Evolutionary conservation across 2,888 invertebrate genomes (phyloP), one percentile per base, ranked within the genome.

Genomic region (Idaea aversata): DNA sequence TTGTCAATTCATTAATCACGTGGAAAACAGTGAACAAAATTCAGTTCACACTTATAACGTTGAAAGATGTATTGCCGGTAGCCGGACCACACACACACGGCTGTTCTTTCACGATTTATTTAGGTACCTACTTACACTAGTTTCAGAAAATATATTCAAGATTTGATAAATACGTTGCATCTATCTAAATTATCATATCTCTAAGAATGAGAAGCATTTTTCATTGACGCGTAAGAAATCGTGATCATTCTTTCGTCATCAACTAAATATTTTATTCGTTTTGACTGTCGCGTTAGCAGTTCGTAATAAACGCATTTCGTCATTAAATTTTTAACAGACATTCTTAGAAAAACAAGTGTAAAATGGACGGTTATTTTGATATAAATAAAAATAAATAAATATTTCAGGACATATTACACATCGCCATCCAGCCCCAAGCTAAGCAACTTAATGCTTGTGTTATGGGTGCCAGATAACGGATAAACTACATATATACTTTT

Each of bases 181-280:
- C 47, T 47, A 47, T 47, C 47, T 47, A 47, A 47, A 47, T 47
- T 47, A 47, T 47, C 47, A 47, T 47, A 47, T 47, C 47, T 47
- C 13, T 47, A 13, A 47, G 13, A 47, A 47, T 47, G 13, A 47
- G 10, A 13, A 3, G 47, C 3, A 47, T 47, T 47, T 47, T 47
- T 47, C 10, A 47, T 10, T 47, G 47, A 47, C 47, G 13, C 13
- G 5, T 47, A 13, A 47, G 13, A 47, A 13, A 47, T 47, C 4
- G 47, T 10, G 47, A 47, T 47, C 4, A 47, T 47, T 47, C 47
- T 47, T 47, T 4, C 7, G 7, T 47, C 6, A 7, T 10, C 47
- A 10, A 47, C 36, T 10, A 10, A 47, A 10, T 13, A 47, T 47
- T 7, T 47, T 7, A 10, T 47, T 47, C 10, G 10, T 47, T 47